Evolutionary conservation across 2,797 vertebrate genomes (phyloP).

Genomic region (Trematocara caparti): DNA sequence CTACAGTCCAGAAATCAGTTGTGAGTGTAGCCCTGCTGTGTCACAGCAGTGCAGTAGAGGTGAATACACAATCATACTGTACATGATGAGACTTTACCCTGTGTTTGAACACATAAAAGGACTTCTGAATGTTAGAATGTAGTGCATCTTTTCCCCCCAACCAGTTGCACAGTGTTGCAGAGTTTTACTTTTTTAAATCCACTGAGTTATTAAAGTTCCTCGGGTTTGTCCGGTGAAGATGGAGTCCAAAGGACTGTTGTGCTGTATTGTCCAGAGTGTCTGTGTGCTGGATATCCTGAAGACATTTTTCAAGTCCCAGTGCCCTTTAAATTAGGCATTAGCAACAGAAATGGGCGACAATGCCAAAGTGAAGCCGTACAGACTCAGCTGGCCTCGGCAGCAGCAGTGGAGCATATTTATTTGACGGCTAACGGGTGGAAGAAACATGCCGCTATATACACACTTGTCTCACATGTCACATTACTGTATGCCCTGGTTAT

Average conservation of each 20-base stretch:
- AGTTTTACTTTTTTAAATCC: constrained; percentile 20
- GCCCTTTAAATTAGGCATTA: neutral
- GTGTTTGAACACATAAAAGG: constrained; percentile 36
- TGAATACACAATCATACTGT: constrained; percentile 18
- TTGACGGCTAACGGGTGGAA: constrained; percentile 45
- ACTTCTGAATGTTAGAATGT: constrained; percentile 44
- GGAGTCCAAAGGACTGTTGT: constrained; percentile 29
- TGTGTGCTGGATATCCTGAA: constrained; percentile 51
- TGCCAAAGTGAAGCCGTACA: constrained; percentile 3
- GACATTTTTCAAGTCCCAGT: constrained; percentile 16
- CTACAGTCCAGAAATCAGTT: neutral
- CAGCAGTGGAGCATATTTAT: constrained; percentile 18
- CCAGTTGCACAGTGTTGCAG: constrained; percentile 56
- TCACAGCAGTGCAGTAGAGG: neutral
- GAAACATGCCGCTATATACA: constrained; percentile 78
- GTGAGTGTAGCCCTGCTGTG: neutral
- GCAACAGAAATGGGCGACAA: constrained; percentile 21
- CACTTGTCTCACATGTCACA: constrained; percentile 40
- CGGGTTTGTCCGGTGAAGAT: constrained; percentile 26
- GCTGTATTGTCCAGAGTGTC: constrained; percentile 43
- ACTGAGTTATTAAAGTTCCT: constrained; percentile 50
- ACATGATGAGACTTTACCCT: constrained; percentile 49
- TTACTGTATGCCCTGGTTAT: constrained; percentile 34
- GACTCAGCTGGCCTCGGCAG: constrained; percentile 6
- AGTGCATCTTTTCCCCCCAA: constrained; percentile 30